A percentile compares a stretch with the other conserved stretches of the same genome.
phyloP scores from a whole-genome alignment of 2,888 invertebrate species.

The Zygogramma bicolorata region DNA sequence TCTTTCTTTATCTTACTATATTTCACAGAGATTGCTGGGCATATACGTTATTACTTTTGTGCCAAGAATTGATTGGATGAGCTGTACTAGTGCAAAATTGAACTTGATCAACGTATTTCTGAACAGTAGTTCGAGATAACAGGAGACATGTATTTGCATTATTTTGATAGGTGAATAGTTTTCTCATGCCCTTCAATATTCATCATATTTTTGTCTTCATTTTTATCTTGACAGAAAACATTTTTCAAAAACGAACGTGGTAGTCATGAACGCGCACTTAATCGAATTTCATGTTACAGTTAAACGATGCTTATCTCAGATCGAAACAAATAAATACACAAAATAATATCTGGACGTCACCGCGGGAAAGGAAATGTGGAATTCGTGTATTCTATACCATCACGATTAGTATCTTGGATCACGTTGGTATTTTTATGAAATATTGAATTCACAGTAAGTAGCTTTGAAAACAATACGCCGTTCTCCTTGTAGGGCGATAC shows the following conservation, averaged over 20 bases:
- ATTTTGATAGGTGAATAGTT: too few relatives aligned
- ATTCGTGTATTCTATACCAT: constrained; percentile 56
- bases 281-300: constrained; percentile 7
- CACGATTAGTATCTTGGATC: constrained; percentile 56
- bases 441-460: constrained; percentile 51
- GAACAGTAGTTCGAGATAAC: too few relatives aligned
- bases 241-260: background rate
- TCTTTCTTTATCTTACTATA: too few relatives aligned
- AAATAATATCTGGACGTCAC: constrained; percentile 53
- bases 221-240: background rate
- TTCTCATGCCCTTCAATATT: background rate
- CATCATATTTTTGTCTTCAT: background rate
- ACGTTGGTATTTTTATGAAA: constrained; percentile 54
- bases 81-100: too few relatives aligned
- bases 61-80: too few relatives aligned
- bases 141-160: too few relatives aligned
- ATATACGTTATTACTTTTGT: too few relatives aligned
- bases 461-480: constrained; percentile 1
- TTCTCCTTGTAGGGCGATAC: background rate
- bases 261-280: background rate
- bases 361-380: constrained; percentile 55
- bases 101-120: too few relatives aligned
- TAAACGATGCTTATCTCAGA: constrained; percentile 40
- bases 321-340: constrained; percentile 56
- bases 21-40: too few relatives aligned